Base-by-base conservation (phyloP, 1,140 invertebrate genomes). In the Achroia grisella region DNA sequence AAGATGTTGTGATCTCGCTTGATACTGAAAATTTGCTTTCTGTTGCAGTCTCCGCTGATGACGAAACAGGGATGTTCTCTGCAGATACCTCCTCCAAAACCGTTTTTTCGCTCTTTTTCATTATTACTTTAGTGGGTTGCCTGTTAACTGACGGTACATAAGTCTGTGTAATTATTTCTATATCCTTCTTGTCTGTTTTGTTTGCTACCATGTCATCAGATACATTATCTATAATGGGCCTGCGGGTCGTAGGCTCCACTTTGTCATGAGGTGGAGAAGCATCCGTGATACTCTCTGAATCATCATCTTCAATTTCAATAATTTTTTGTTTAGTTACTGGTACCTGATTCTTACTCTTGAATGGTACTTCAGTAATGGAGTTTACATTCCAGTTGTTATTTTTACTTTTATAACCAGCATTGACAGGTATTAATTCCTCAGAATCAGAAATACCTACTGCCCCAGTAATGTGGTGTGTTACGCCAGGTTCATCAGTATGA, bases 371-470 rank as follows among this genome's bases (percentile, higher is more conserved):
- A 1, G 80, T 84, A 2, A 84, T 84, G 12, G 80, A 84, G 31
- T 84, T 84, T 4, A 69, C 49, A 34, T 82, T 84, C 48, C 64
- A 71, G 30, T 82, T 82, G 42, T 62, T 83, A 32, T 81, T 81
- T 58, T 82, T 84, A 34, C 76, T 84, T 35, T 84, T 84, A 37
- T 84, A 84, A 1, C 72, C 74, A 23, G 74, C 52, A 28, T 84
- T 84, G 0, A 84, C 78, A 17, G 73, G 78, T 15, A 84, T 73
- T 2, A 84, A 41, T 61, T 84, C 80, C 50, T 84, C 80, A 4
- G 80, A 84, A 35, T 82, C 74, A 6, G 72, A 70, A 36, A 80
- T 71, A 11, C 63, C 66, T 2, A 64, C 67, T 1, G 65, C 33
- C n/a, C 47, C 56, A 0, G 58, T 53, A 4, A 51, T 41, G 10